phyloP scores from a whole-genome alignment of 2,888 invertebrate genomes.

The Ennomos quercinarius region DNA sequence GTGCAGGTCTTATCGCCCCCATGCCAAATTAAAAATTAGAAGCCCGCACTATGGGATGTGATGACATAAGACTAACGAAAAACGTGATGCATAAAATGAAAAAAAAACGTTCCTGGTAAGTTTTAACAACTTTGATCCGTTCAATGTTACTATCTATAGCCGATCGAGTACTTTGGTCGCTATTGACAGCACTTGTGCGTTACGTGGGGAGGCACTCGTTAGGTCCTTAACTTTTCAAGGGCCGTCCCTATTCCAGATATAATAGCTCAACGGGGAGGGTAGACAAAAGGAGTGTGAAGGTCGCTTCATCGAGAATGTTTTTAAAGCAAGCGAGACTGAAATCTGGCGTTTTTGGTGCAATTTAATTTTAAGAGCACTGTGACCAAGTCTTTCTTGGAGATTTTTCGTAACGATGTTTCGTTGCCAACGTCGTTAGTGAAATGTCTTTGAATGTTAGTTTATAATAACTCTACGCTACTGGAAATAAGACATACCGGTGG shows the following conservation, averaged over 20 bases:
- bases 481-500: too few relatives aligned
- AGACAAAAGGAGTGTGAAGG: conserved; percentile 31
- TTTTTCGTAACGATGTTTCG: too few relatives aligned
- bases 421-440: too few relatives aligned
- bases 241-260: conserved; percentile 30
- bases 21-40: too few relatives aligned
- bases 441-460: too few relatives aligned
- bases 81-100: too few relatives aligned
- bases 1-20: too few relatives aligned
- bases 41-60: too few relatives aligned
- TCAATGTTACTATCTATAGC: background rate
- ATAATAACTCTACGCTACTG: too few relatives aligned
- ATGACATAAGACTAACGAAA: too few relatives aligned
- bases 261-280: conserved; percentile 15
- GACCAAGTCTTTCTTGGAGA: too few relatives aligned
- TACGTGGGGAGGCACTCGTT: conserved; percentile 16
- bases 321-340: background rate
- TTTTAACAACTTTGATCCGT: background rate
- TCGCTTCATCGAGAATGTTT: conserved; percentile 6
- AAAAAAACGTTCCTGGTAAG: too few relatives aligned
- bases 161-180: conserved; percentile 3
- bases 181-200: conserved; percentile 12
- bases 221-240: conserved; percentile 14
- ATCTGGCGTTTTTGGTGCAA: background rate
- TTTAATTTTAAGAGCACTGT: background rate